Evolutionary conservation across 2,113 vertebrate species (phyloP), one percentile per base, ranked within the genome.

Genomic region (Camarhynchus parvulus): DNA sequence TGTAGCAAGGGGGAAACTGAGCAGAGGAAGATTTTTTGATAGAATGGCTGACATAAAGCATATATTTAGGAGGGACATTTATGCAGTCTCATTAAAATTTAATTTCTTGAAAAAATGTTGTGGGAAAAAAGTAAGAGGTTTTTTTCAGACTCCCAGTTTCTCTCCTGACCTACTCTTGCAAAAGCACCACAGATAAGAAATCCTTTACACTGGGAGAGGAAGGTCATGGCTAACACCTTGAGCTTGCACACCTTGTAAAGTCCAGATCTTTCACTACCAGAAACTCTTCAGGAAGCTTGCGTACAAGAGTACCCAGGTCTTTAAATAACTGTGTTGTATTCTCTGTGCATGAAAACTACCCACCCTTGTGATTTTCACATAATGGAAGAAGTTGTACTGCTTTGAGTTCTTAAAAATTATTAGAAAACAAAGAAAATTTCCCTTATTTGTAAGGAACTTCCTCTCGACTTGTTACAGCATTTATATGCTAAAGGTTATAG

Each of bases 191-290:
- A 58, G 19, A 42, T 67, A 64, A 28, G 17, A 78, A 79, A 9
- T 37, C 3, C 11, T 55, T 90, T 67, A 9, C 5, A 30, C 39
- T 19, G 11, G 2, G 7, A 31, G 9, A 80, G 30, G 4, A 73
- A 62, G 9, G 37, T 49, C 0, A 0, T 6, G 3, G 11, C 7
- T 52, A 35, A 59, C 49, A 66, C 30, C 1, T 61, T 55, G 27
- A 85, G 15, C 33, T 74, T 70, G 18, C 22, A 67, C 49, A 64
- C 35, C 1, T 62, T 55, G 24, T 10, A 55, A 19, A 61, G 10
- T 18, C 23, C n/a, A 41, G 15, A 41, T 42, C 28, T 18, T 80
- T 80, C 22, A 4, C 18, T 39, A 16, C 3, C 23, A 77, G 31
- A 50, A 64, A 56, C 7, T 62, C 4, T 59, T 67, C 23, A 47